Percentiles rank a stretch among this genome's conserved stretches.
These are phyloP conservation scores for Silvanus unidentatus DNA, from an alignment of 2,888 invertebrate species.

Conservation along the genomic window DNA sequence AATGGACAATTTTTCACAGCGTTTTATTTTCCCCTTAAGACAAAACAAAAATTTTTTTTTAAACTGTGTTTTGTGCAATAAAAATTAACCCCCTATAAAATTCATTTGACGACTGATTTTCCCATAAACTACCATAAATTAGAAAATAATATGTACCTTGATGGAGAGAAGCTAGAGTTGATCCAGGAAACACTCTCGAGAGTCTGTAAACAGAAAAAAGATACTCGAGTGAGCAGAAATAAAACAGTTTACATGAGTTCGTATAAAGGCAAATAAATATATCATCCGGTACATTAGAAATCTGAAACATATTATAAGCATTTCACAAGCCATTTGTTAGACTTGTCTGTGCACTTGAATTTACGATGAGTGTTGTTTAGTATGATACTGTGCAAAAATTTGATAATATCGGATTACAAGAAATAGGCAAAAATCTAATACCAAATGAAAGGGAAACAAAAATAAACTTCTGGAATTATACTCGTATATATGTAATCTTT, in stretches of 20 bases:
- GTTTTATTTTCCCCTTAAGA: too few relatives aligned
- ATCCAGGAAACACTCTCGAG: conserved; percentile 73
- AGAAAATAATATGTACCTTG: conserved; percentile 53
- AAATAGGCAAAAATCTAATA: too few relatives aligned
- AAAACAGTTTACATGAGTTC: conserved; percentile 20
- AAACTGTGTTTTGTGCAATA: too few relatives aligned
- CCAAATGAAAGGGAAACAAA: conserved; percentile 10
- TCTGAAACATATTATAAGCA: conserved; percentile 3
- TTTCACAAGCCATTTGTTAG: too few relatives aligned
- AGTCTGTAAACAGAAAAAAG: conserved; percentile 57
- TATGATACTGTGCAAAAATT: too few relatives aligned
- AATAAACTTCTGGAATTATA: conserved; percentile 21
- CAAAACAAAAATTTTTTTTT: too few relatives aligned
- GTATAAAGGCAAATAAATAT: conserved; percentile 31
- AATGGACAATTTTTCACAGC: too few relatives aligned
- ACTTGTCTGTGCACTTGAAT: too few relatives aligned
- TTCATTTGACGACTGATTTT: too few relatives aligned
- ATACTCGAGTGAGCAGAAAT: conserved; percentile 14
- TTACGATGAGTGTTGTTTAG: too few relatives aligned
- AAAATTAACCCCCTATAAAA: too few relatives aligned
- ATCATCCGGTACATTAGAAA: conserved; percentile 23
- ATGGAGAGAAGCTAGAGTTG: conserved; percentile 72
- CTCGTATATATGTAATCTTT: conserved; percentile 26
- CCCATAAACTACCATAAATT: background rate
- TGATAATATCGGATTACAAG: too few relatives aligned